These are phyloP conservation scores for Camponotus pennsylvanicus DNA, from an alignment of 1,140 invertebrate species.

Conservation along the genomic window DNA sequence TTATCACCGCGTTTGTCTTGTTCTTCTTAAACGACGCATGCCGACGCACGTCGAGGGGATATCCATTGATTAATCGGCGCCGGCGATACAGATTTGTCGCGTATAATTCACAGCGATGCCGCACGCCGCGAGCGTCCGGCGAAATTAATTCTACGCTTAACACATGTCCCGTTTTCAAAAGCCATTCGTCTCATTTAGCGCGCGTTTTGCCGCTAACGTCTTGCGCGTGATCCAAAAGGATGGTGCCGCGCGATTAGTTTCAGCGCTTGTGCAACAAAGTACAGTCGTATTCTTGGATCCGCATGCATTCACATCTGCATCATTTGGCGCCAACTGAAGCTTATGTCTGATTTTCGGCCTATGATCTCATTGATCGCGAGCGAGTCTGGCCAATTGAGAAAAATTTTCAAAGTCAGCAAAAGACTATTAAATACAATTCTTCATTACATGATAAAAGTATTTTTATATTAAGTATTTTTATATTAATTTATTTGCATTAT, in stretches of 20 bases:
- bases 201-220: slow-evolving; percentile 15
- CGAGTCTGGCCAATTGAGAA: not conserved
- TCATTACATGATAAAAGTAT: not conserved
- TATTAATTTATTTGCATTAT: not conserved
- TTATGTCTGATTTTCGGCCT: slow-evolving; percentile 29
- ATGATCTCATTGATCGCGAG: slow-evolving; percentile 23
- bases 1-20: slow-evolving; percentile 53
- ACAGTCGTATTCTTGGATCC: slow-evolving; percentile 47
- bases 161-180: slow-evolving; percentile 59
- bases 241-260: slow-evolving; percentile 56
- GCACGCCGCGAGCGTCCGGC: not conserved
- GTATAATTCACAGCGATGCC: slow-evolving; percentile 31
- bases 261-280: slow-evolving; percentile 58
- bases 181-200: slow-evolving; percentile 59
- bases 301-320: slow-evolving; percentile 39
- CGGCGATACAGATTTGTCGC: slow-evolving; percentile 59
- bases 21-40: slow-evolving; percentile 29
- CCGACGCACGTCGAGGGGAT: not conserved
- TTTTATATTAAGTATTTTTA: no score
- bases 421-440: not conserved
- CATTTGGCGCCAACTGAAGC: slow-evolving; percentile 29
- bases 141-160: slow-evolving; percentile 58
- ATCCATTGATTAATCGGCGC: slow-evolving; percentile 51
- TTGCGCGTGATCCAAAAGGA: slow-evolving; percentile 50
- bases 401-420: not conserved